Percentiles rank a stretch among this genome's conserved stretches.
Conservation (phyloP, 2,888 invertebrate genomes). For the Sceliomorpha sp. region DNA sequence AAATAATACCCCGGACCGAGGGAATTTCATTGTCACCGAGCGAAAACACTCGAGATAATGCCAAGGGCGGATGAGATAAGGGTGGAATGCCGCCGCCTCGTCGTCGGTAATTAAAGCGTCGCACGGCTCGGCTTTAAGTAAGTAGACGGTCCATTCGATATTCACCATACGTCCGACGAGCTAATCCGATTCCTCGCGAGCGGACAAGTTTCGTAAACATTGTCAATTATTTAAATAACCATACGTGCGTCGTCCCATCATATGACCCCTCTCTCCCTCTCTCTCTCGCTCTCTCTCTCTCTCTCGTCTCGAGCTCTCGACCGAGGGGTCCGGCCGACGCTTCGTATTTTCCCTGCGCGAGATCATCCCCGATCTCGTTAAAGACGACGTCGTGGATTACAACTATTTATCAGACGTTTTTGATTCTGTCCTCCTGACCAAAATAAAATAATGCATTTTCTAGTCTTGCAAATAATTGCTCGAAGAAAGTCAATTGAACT, state of each 20-base stretch:
- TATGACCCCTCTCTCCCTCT: constrained; percentile 8
- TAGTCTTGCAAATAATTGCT: no score
- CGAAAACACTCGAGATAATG: constrained; percentile 49
- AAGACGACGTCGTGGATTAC: no score
- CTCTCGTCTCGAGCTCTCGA: constrained; percentile 31
- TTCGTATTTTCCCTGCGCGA: no score
- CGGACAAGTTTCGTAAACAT: constrained; percentile 71
- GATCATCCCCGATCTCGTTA: no score
- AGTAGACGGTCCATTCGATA: constrained; percentile 74
- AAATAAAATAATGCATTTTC: no score
- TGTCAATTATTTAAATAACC: constrained; percentile 79
- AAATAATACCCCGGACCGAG: constrained; percentile 17
- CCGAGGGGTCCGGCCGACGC: no score
- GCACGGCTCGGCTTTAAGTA: constrained; percentile 63
- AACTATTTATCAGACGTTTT: no score
- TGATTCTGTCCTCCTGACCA: no score
- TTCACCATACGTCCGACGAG: constrained; percentile 75
- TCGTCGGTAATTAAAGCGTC: constrained; percentile 57
- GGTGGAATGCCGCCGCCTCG: constrained; percentile 40
- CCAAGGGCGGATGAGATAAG: constrained; percentile 54
- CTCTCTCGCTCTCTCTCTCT: constrained; percentile 27
- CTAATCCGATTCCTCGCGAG: constrained; percentile 71
- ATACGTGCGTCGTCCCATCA: constrained; percentile 20
- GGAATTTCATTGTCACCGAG: constrained; percentile 38
- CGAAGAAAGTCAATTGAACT: no score